Evolutionary conservation across 1,140 invertebrate species (phyloP), one percentile per base, ranked within the genome.

Genomic region (Whitmania pigra): DNA sequence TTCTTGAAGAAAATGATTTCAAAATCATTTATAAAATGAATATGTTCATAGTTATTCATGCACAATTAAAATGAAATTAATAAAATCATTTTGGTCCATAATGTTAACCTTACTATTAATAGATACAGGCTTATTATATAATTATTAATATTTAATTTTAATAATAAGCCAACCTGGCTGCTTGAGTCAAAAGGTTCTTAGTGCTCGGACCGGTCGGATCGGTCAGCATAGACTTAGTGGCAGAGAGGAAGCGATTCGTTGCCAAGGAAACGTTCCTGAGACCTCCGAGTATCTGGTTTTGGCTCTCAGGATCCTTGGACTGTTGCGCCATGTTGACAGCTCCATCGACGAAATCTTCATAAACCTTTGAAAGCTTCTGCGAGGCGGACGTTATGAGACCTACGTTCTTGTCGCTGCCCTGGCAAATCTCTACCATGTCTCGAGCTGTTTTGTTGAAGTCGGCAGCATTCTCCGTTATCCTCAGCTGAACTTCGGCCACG

Each of bases 151-250:
- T 63, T 49, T 7, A 17, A 2, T 63, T 11, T 63, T 20, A 25
- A 6, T 29, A 69, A 27, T 2, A 27, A 25, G 15, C 67, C 74
- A 77, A 86, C 83, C 91, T 86, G 0, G 93, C 91, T 27, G 93
- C 92, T 0, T 88, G 87, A 17, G 71, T 71, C 71, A 71, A 31
- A 29, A 53, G 31, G 53, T 66, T 71, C 43, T 66, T 71, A 4
- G 71, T 55, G 31, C 53, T 71, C 18, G 71, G 71, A 29, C 40
- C 53, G 36, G 40, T n/a, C 0, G 93, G 89, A 84, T 97, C 92
- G 69, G 89, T 88, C 53, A 91, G 90, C 67, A 94, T 88, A 2
- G 88, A 89, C 84, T 94, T 95, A 9, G 91, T 91, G 5, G 91
- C 89, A 0, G 88, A 86, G 0, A 97, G 83, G 5, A 97, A 85